Evolutionary conservation across 2,888 invertebrate genomes (phyloP).

Genomic region (Nephrotoma guestfalica): DNA sequence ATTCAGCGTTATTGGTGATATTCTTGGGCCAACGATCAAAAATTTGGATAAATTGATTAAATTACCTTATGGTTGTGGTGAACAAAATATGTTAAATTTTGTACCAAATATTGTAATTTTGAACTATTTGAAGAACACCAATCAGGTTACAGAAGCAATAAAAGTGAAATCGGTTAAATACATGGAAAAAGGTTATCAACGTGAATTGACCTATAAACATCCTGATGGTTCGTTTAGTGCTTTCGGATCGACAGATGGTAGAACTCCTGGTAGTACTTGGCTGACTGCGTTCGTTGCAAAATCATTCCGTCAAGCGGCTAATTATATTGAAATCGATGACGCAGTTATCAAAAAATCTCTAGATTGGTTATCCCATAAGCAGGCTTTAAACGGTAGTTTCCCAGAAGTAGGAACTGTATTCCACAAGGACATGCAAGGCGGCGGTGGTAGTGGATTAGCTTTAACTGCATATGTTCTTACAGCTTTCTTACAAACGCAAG

Average conservation of each 20-base stretch:
- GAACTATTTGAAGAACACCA: slow-evolving; percentile 49
- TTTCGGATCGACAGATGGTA: slow-evolving; percentile 38
- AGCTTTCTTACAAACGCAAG: slow-evolving; percentile 54
- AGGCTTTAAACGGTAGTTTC: slow-evolving; percentile 62
- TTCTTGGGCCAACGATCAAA: slow-evolving; percentile 64
- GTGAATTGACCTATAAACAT: slow-evolving; percentile 61
- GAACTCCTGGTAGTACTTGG: slow-evolving; percentile 53
- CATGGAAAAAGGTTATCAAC: slow-evolving; percentile 53
- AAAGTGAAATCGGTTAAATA: slow-evolving; percentile 38
- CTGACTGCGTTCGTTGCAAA: slow-evolving; percentile 73
- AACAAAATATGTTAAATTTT: slow-evolving; percentile 40
- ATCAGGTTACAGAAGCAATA: slow-evolving; percentile 49
- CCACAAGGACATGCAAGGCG: slow-evolving; percentile 54
- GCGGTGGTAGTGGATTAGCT: slow-evolving; percentile 52
- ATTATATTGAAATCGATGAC: slow-evolving; percentile 56
- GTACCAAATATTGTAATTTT: slow-evolving; percentile 56
- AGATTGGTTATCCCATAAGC: slow-evolving; percentile 53
- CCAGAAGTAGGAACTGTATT: slow-evolving; percentile 63
- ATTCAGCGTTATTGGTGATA: slow-evolving; percentile 54
- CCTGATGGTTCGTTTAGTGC: slow-evolving; percentile 68
- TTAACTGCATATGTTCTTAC: slow-evolving; percentile 66
- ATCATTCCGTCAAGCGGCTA: slow-evolving; percentile 57
- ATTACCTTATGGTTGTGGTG: slow-evolving; percentile 75
- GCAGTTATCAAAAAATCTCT: slow-evolving; percentile 49
- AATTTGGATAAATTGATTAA: slow-evolving; percentile 60